Evolutionary conservation across 1,140 invertebrate species (phyloP).

Genomic region (Asobara japonica): DNA sequence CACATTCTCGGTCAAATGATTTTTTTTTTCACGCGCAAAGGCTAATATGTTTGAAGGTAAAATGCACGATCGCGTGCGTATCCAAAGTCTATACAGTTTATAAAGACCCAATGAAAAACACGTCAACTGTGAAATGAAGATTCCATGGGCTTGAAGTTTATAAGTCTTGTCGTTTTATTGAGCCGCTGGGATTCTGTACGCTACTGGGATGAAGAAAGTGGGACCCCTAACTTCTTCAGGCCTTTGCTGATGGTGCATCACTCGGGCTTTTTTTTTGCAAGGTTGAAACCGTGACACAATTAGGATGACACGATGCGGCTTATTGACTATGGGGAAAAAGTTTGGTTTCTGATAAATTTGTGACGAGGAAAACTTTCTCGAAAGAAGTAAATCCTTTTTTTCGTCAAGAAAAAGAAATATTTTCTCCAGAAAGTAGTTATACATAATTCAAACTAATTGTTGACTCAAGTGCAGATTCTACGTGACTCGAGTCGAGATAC

Average conservation of each 20-base stretch:
- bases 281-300: background rate
- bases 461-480: too few relatives aligned
- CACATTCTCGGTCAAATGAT: slow-evolving; percentile 6
- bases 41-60: slow-evolving; percentile 6
- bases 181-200: background rate
- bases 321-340: too few relatives aligned
- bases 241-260: background rate
- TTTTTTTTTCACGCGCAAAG: slow-evolving; percentile 16
- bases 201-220: background rate
- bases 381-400: too few relatives aligned
- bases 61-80: slow-evolving; percentile 27
- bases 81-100: background rate
- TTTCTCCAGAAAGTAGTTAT: too few relatives aligned
- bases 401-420: too few relatives aligned
- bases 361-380: too few relatives aligned
- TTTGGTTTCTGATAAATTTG: too few relatives aligned
- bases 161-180: background rate
- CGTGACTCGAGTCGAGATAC: too few relatives aligned
- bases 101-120: slow-evolving; percentile 6
- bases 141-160: background rate
- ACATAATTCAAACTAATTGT: too few relatives aligned
- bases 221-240: background rate
- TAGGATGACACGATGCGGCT: too few relatives aligned
- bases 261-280: background rate
- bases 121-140: background rate